Evolutionary conservation across 2,888 invertebrate species (phyloP).

Genomic region (Euphydryas editha): DNA sequence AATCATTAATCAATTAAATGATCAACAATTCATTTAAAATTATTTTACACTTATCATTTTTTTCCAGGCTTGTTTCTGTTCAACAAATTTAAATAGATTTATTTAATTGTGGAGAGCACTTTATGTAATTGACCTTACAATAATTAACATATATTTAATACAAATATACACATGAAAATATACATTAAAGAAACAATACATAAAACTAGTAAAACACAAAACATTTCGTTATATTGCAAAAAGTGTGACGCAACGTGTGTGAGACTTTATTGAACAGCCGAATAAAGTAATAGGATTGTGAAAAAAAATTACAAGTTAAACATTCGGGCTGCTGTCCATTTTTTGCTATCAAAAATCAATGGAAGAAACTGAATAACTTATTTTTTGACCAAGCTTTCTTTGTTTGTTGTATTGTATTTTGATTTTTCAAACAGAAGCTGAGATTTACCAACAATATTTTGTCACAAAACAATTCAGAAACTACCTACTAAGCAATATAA

Average conservation of each 20-base stretch:
- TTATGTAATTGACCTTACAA: too few relatives aligned
- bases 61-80: too few relatives aligned
- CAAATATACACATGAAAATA: background rate
- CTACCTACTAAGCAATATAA: background rate
- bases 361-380: slow-evolving; percentile 13
- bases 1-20: background rate
- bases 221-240: slow-evolving; percentile 55
- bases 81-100: too few relatives aligned
- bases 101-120: too few relatives aligned
- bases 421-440: too few relatives aligned
- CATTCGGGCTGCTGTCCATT: slow-evolving; percentile 64
- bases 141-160: background rate
- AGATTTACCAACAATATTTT: background rate
- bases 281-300: slow-evolving; percentile 61
- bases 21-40: too few relatives aligned
- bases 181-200: background rate
- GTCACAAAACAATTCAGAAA: too few relatives aligned
- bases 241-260: slow-evolving; percentile 64
- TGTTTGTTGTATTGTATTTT: background rate
- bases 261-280: slow-evolving; percentile 58
- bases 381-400: background rate
- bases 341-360: slow-evolving; percentile 46
- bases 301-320: slow-evolving; percentile 70
- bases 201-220: background rate
- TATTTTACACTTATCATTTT: too few relatives aligned